Base-by-base conservation (phyloP, 2,888 invertebrate genomes). In the Limnephilus auricula region DNA sequence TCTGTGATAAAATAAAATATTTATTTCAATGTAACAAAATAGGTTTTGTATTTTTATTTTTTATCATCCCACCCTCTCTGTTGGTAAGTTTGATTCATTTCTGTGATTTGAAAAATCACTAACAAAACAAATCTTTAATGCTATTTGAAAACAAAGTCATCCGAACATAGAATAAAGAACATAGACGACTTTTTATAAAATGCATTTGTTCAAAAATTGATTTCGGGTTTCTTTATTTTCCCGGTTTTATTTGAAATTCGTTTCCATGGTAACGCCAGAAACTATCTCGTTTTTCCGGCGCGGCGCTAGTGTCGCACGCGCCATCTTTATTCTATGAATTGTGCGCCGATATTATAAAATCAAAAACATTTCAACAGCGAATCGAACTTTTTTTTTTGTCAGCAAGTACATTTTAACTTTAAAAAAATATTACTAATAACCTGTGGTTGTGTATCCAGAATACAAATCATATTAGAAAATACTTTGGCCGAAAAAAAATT, bases 1-100 rank as follows among this genome's bases (percentile, higher is more conserved):
- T 92, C 93, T 93, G 93, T 93, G 93, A 93, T 93, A 93, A 91
- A 90, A 92, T 92, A 91, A 92, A 92, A 92, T 93, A 92, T 93
- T 93, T 93, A 93, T 93, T 92, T 93, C 91, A 93, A 89, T 84
- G 65, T 65, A 80, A 80, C 65, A 65, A 25, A 65, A 65, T n/a
- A 65, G 2, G 1, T 89, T 89, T 79, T 32, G 82, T 84, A 86
- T 84, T 32, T 30, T 86, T 85, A 4, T 25, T 65, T 65, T 65
- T 65, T n/a, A 25, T 65, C 25, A n/a, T 65, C 25, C 65, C 2
- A 65, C n/a, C 65, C 65, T n/a, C 6, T 65, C 13, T 65, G n/a
- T 9, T 65, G 25, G 25, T 65, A 25, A 65, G 5, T 65, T 65
- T 65, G 25, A n/a, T 65, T 25, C 5, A 65, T 65, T 65, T 4